Percentiles rank a stretch among this genome's conserved stretches.
phyloP scores from a whole-genome alignment of 2,113 vertebrate genomes.

The Phyllostomus discolor region DNA sequence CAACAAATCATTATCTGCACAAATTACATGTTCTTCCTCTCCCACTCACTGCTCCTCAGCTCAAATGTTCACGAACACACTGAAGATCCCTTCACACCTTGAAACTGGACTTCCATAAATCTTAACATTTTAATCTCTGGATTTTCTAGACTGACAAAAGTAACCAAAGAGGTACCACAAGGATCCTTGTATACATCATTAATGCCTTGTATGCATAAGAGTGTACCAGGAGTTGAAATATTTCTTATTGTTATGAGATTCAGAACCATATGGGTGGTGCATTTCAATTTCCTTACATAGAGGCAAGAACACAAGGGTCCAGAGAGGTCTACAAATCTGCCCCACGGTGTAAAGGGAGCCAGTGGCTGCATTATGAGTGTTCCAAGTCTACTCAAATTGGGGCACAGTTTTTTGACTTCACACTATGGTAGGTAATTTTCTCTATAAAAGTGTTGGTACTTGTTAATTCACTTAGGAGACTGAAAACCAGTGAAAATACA shows the following conservation, averaged over 20 bases:
- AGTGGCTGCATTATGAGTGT: neutral
- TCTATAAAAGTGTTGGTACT: neutral
- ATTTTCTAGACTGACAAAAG: neutral
- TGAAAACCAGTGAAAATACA: neutral
- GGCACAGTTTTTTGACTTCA: neutral
- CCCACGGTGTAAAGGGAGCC: rapidly evolving
- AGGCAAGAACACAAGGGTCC: no score
- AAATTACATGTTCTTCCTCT: rapidly evolving
- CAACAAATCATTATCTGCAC: neutral
- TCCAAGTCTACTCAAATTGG: neutral
- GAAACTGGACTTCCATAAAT: neutral
- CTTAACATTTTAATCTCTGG: neutral
- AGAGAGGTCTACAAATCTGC: neutral
- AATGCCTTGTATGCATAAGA: neutral
- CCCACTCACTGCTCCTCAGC: neutral
- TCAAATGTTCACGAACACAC: neutral
- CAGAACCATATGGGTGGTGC: neutral
- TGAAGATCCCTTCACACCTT: neutral
- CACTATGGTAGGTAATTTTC: neutral
- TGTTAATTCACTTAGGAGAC: neutral
- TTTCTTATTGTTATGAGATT: neutral
- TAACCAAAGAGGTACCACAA: neutral
- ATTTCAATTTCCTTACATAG: neutral
- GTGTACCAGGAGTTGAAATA: neutral
- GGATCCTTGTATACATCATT: neutral